Evolutionary conservation across 2,888 invertebrate genomes (phyloP).

Genomic region (Steromphala cineraria): DNA sequence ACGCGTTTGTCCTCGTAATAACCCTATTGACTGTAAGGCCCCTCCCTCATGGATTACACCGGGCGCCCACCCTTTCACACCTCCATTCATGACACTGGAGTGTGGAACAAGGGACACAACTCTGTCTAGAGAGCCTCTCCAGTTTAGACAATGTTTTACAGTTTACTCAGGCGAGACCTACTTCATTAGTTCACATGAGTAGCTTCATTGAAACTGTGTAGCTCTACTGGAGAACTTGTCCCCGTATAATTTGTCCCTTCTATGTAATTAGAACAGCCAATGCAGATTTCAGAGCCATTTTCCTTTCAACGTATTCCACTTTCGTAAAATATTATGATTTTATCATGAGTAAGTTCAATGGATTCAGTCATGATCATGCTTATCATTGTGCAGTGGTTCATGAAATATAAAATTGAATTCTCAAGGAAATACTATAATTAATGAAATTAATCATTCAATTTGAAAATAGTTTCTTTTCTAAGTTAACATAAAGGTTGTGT

Average conservation of each 20-base stretch:
- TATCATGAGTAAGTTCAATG: too few species aligned
- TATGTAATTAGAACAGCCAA: neutral
- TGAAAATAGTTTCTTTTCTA: too few species aligned
- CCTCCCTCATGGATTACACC: conserved; percentile 2
- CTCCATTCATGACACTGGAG: neutral
- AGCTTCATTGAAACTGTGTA: neutral
- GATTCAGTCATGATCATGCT: too few species aligned
- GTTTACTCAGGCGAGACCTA: neutral
- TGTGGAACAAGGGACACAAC: neutral
- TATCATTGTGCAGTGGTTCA: too few species aligned
- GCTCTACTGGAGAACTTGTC: neutral
- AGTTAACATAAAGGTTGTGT: too few species aligned
- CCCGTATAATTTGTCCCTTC: neutral
- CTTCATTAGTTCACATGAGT: conserved; percentile 4
- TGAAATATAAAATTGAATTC: too few species aligned
- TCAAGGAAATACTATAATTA: too few species aligned
- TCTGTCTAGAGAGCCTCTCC: neutral
- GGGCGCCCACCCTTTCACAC: neutral
- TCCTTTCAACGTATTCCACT: too few species aligned
- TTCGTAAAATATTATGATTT: too few species aligned
- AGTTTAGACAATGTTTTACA: neutral
- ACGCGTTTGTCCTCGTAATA: neutral
- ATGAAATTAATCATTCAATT: too few species aligned
- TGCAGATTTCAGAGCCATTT: too few species aligned
- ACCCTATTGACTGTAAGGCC: neutral